These are phyloP conservation scores for Irena cyanogastra DNA, from an alignment of 2,113 vertebrate species.

Conservation along the genomic window DNA sequence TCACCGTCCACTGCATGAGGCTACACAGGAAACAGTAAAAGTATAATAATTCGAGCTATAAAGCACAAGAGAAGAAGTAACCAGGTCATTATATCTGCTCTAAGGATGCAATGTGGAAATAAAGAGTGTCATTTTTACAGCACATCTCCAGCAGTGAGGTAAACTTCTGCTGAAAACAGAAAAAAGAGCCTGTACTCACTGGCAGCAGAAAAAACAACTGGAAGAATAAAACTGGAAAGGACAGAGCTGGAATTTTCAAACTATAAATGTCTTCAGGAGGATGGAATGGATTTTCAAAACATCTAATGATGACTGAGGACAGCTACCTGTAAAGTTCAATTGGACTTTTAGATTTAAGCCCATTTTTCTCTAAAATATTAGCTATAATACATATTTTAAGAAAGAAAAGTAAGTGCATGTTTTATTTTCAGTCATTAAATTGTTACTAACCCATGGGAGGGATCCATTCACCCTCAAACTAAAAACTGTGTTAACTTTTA, in stretches of 20 bases:
- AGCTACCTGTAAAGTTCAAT: background rate
- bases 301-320: background rate
- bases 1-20: background rate
- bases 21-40: background rate
- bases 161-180: background rate
- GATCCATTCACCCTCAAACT: slow-evolving; percentile 12
- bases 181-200: background rate
- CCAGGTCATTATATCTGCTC: background rate
- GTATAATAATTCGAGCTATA: background rate
- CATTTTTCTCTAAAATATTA: background rate
- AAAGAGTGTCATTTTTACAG: background rate
- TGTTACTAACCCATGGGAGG: background rate
- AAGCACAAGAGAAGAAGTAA: background rate
- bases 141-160: background rate
- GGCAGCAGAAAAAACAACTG: background rate
- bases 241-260: background rate
- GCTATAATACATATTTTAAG: background rate
- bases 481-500: slow-evolving; percentile 20
- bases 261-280: background rate
- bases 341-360: background rate
- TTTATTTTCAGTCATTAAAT: slow-evolving; percentile 38
- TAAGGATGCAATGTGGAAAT: background rate
- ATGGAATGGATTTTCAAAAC: slow-evolving; percentile 13
- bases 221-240: background rate
- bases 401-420: background rate